Evolutionary conservation across 1,140 invertebrate genomes (phyloP), one percentile per base, ranked within the genome.

Genomic region (Saxidomus purpurata): DNA sequence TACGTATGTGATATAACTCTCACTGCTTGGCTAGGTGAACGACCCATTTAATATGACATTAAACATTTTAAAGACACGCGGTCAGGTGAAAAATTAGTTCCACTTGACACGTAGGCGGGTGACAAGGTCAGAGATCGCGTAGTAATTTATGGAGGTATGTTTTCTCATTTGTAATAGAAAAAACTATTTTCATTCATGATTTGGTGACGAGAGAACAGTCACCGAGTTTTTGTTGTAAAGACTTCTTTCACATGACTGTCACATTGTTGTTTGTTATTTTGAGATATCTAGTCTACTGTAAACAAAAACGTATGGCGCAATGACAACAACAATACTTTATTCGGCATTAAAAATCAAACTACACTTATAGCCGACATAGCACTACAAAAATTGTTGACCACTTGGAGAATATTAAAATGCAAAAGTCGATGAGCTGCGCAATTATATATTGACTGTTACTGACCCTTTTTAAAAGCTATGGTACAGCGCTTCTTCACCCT

Each of bases 141-240:
- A 31, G 61, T 71, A 34, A 71, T 71, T 71, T 38, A 38, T 34
- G 67, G 61, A 71, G 8, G 17, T 19, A 19, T 71, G 34, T 71
- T 71, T 71, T 38, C 67, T 71, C 31, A 38, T 71, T 71, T 71
- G 67, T 38, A 38, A 71, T 22, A 38, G 31, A 22, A 71, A n/a
- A 22, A 38, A 38, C 67, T 38, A 71, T 38, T 38, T 71, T 71
- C 67, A 71, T 71, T 71, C 67, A 71, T 40, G 22, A 36, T 15
- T 71, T 38, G 9, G 67, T 71, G 67, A 71, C 67, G 38, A 28
- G 13, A 15, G 8, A 67, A 71, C 38, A 34, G 67, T 71, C 67
- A 71, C 67, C 67, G 67, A 71, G 63, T 38, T 71, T 71, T 6
- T 2, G 67, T 28, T 17, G 17, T 28, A 1, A 38, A 1, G 9